Evolutionary conservation across 2,888 invertebrate species (phyloP).

Genomic region (Agrenia bidenticulata): DNA sequence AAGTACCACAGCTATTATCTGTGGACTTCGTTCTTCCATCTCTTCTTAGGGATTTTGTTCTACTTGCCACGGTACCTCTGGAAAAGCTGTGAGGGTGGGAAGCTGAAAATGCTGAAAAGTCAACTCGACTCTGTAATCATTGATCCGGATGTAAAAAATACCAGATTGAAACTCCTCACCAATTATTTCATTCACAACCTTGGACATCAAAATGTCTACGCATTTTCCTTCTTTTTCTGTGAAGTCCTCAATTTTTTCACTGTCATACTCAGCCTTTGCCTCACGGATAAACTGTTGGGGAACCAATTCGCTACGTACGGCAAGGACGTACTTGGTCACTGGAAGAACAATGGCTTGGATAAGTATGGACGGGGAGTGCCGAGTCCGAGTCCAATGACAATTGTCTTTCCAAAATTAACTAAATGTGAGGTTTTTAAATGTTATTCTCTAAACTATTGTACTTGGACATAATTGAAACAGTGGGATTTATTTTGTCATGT

Average conservation of each 20-base stretch:
- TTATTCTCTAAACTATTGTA: too few relatives aligned
- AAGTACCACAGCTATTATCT: conserved; percentile 53
- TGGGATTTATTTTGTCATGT: background rate
- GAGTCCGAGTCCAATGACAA: conserved; percentile 26
- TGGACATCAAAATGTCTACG: conserved; percentile 30
- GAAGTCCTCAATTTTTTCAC: conserved; percentile 49
- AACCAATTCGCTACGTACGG: conserved; percentile 35
- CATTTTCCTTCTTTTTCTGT: conserved; percentile 24
- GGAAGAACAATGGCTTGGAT: background rate
- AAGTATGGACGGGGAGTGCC: background rate
- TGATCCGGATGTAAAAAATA: background rate
- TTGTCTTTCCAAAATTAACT: conserved; percentile 30
- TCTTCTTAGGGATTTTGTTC: conserved; percentile 54
- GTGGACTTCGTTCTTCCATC: conserved; percentile 55
- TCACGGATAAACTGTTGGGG: conserved; percentile 52
- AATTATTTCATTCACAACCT: conserved; percentile 20
- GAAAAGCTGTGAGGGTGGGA: conserved; percentile 54
- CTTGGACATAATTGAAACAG: too few relatives aligned
- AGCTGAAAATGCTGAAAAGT: conserved; percentile 37
- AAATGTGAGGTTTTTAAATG: too few relatives aligned
- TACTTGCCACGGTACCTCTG: conserved; percentile 54
- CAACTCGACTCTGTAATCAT: background rate
- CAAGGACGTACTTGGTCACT: conserved; percentile 20
- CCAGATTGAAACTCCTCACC: conserved; percentile 8
- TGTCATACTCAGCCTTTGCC: conserved; percentile 53